Conservation (phyloP, 2,113 vertebrate species). For the Mesoclemmys tuberculata region DNA sequence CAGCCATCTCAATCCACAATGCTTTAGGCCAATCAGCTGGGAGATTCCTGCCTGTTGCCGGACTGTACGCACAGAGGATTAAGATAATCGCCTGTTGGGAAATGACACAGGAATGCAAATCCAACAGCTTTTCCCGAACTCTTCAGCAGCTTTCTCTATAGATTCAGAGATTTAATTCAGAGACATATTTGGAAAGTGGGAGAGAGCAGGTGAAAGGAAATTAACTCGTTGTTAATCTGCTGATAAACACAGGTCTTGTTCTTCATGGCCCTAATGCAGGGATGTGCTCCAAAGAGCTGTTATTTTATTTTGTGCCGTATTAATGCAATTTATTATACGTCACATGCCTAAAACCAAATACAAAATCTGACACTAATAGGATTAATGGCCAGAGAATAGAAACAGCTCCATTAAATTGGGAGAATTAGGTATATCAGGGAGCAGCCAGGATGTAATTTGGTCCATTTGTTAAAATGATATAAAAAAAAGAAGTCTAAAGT, state of each 20-base stretch:
- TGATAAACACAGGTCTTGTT: neutral
- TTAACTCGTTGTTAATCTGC: neutral
- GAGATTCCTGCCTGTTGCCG: neutral
- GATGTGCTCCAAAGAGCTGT: neutral
- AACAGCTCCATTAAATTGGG: neutral
- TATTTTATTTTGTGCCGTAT: neutral
- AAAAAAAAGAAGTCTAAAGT: neutral
- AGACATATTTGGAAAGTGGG: neutral
- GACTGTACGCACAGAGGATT: neutral
- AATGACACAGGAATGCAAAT: neutral
- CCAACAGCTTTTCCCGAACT: neutral
- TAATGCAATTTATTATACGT: neutral
- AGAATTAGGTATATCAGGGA: conserved; percentile 27
- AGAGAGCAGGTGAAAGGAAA: neutral
- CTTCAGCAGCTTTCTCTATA: neutral
- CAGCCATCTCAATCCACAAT: no score
- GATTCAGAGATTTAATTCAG: neutral
- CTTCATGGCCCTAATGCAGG: neutral
- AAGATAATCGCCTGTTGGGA: neutral
- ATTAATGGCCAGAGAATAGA: neutral
- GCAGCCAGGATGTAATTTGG: conserved; percentile 28
- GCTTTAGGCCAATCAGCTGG: neutral
- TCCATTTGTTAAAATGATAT: conserved; percentile 45
- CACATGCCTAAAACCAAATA: neutral
- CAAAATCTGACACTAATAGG: neutral